Percentiles rank a stretch among this genome's conserved stretches.
Conservation (phyloP, 2,888 invertebrate genomes). For the Tiliacea aurago region DNA sequence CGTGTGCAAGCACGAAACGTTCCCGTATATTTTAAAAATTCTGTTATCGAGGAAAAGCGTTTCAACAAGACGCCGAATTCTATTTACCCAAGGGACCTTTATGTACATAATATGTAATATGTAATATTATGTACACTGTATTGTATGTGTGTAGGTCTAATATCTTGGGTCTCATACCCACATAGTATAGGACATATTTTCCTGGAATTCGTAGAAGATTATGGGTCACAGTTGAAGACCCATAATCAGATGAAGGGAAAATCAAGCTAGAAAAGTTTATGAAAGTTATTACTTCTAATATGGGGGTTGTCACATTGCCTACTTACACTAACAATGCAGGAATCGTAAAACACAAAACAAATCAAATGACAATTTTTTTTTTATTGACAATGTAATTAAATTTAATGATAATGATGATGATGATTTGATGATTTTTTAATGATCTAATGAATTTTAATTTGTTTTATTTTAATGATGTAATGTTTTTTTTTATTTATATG, state of each 20-base stretch:
- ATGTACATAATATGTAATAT: constrained; percentile 79
- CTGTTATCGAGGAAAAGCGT: constrained; percentile 70
- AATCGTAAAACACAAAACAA: too few relatives aligned
- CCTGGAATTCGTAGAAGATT: constrained; percentile 7
- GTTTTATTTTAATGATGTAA: too few relatives aligned
- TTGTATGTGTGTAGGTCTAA: constrained; percentile 50
- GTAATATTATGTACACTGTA: constrained; percentile 65
- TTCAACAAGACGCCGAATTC: constrained; percentile 72
- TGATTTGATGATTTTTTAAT: too few relatives aligned
- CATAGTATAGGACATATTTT: constrained; percentile 18
- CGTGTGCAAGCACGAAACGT: constrained; percentile 26
- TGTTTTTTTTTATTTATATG: too few relatives aligned
- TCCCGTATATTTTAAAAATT: constrained; percentile 64
- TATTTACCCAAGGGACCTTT: constrained; percentile 75
- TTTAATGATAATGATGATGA: too few relatives aligned
- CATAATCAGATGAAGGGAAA: not conserved
- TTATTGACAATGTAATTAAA: too few relatives aligned
- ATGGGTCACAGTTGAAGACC: not conserved
- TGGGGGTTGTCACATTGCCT: not conserved
- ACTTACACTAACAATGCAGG: too few relatives aligned
- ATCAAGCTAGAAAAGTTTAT: not conserved
- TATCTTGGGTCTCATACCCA: constrained; percentile 35
- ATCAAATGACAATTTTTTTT: too few relatives aligned
- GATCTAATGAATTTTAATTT: too few relatives aligned
- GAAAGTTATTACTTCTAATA: not conserved